Base-by-base conservation (phyloP, 1,140 invertebrate genomes). In the Potamilus streckersoni region DNA sequence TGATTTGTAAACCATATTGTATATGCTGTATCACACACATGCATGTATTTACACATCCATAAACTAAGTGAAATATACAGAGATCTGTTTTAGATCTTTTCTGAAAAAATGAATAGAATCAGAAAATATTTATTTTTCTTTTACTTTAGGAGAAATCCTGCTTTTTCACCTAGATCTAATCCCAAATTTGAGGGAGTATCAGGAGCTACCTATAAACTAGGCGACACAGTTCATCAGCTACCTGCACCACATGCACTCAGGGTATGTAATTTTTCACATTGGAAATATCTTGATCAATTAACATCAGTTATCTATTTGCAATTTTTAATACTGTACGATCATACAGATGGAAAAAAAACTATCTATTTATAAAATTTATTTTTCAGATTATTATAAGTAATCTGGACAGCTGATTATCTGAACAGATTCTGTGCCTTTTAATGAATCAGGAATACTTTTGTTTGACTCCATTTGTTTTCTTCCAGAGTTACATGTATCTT, bases 211-310 rank as follows among this genome's bases (percentile, higher is more conserved):
- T 89, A 89, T 67, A 84, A 77, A 73, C 55, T 89, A 6, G 78
- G 76, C 62, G 81, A 81, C 62, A 83, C 83, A 19, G 58, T 80
- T 6, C 80, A 89, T 75, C 81, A 75, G 17, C 69, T 89, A 27
- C 88, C 88, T 55, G 82, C 83, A 64, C 86, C 84, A 73, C 84
- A 80, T 63, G 73, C 84, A 27, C 69, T 89, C 56, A 86, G 84
- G 72, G 88, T 89, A 82, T 80, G 66, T 19, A 57, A 15, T 66
- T 27, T 69, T 19, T 69, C 8, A 62, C 0, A n/a, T 62, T 62
- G 6, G 38, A 49, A 6, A 49, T 49, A 49, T 49, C 5, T 49
- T 6, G 38, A 49, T 62, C 20, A 19, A n/a, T 62, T 11, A 66
- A 31, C 4, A 31, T 20, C 17, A 8, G 31, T 66, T n/a, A 23